Percentiles rank a stretch among this genome's conserved stretches.
phyloP scores from a whole-genome alignment of 2,888 invertebrate species.

The Dicyrtoma fusca region DNA sequence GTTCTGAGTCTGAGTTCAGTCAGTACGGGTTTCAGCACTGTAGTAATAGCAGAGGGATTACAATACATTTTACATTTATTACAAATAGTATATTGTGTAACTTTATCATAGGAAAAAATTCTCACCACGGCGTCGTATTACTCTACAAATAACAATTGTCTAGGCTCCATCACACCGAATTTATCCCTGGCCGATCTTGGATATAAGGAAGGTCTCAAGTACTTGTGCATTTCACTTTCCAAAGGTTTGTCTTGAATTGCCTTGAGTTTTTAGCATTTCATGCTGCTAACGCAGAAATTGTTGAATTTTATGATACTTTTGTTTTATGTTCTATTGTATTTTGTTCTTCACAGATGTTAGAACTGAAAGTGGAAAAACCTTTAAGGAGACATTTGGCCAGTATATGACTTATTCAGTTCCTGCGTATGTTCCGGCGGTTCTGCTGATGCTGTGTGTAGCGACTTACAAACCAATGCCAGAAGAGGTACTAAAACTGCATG shows the following conservation, averaged over 20 bases:
- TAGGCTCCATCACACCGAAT: constrained; percentile 13
- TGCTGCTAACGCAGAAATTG: too few relatives aligned
- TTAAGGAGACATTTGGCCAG: constrained; percentile 3
- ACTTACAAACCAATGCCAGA: constrained; percentile 30
- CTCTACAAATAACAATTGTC: constrained; percentile 1
- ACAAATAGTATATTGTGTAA: too few relatives aligned
- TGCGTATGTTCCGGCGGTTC: constrained; percentile 18
- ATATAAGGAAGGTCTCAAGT: constrained; percentile 14
- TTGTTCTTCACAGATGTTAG: neutral
- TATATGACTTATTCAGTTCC: constrained; percentile 21
- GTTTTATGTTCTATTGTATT: neutral
- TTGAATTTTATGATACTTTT: neutral
- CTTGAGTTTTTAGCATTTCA: neutral
- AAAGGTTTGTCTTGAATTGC: constrained; percentile 16
- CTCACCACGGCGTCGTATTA: constrained; percentile 9
- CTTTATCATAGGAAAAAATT: constrained; percentile 11
- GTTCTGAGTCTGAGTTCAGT: too few relatives aligned
- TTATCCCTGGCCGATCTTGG: constrained; percentile 16
- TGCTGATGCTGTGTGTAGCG: constrained; percentile 18
- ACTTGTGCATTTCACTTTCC: constrained; percentile 13
- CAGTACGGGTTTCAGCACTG: too few relatives aligned
- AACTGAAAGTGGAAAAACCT: neutral
- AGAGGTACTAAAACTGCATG: constrained; percentile 7
- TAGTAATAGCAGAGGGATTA: too few relatives aligned
- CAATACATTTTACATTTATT: too few relatives aligned